Percentiles rank a stretch among this genome's conserved stretches.
Conservation (phyloP, 2,113 vertebrate genomes). For the Microtus ochrogaster region DNA sequence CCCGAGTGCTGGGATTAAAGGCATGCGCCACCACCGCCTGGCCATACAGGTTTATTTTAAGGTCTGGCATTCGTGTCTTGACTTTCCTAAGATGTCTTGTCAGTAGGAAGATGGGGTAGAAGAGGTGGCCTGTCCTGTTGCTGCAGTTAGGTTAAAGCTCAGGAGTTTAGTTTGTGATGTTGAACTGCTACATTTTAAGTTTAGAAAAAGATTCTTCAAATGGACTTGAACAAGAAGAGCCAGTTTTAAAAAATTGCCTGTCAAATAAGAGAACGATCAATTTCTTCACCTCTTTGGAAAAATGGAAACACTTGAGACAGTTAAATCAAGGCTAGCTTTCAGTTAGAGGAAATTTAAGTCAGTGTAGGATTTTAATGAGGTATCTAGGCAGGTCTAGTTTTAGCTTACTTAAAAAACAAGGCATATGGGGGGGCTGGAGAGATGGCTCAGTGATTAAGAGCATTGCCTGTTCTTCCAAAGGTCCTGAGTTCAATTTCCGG, state of each 20-base stretch:
- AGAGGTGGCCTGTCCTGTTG: not conserved
- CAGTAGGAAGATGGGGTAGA: not conserved
- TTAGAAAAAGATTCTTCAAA: constrained; percentile 31
- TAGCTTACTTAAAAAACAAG: not conserved
- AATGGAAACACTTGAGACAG: not conserved
- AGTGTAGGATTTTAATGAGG: not conserved
- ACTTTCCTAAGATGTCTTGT: constrained; percentile 5
- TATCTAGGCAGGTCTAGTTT: not conserved
- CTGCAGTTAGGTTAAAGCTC: not conserved
- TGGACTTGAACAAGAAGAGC: not conserved
- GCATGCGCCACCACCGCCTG: too few relatives aligned
- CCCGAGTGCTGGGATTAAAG: too few relatives aligned
- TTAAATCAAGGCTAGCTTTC: not conserved
- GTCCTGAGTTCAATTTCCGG: too few relatives aligned
- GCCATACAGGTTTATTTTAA: constrained; percentile 39
- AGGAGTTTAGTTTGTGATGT: not conserved
- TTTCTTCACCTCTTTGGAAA: constrained; percentile 12
- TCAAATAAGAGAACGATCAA: constrained; percentile 27
- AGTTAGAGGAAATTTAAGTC: constrained; percentile 30
- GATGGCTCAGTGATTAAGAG: too few relatives aligned
- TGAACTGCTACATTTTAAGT: not conserved
- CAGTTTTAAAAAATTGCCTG: not conserved
- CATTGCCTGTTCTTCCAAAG: too few relatives aligned
- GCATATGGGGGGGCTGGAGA: too few relatives aligned
- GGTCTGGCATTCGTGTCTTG: not conserved